Evolutionary conservation across 2,113 vertebrate genomes (phyloP).

Genomic region (Cochlearius cochlearius): DNA sequence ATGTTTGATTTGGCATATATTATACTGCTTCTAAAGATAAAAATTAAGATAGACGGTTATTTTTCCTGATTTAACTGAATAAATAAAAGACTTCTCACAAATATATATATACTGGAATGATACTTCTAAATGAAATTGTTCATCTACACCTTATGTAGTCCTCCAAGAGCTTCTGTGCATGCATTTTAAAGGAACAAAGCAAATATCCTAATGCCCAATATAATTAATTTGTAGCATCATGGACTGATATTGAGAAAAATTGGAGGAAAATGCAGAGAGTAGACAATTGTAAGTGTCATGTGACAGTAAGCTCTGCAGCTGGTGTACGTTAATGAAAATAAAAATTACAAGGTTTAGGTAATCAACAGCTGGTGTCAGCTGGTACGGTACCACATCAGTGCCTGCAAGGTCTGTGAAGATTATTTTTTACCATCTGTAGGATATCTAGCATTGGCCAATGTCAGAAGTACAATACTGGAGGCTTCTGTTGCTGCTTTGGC

Average conservation of each 20-base stretch:
- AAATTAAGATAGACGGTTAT: neutral
- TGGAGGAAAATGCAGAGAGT: neutral
- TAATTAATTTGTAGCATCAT: neutral
- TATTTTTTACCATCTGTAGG: neutral
- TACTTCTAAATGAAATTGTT: neutral
- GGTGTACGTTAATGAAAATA: neutral
- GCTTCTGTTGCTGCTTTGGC: neutral
- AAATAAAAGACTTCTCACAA: neutral
- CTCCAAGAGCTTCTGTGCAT: neutral
- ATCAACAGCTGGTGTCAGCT: constrained; percentile 43
- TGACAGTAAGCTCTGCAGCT: neutral
- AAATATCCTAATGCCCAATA: neutral
- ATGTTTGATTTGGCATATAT: constrained; percentile 41
- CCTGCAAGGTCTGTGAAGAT: neutral
- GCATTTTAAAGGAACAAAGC: neutral
- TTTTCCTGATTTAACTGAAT: neutral
- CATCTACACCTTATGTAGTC: neutral
- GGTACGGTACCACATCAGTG: neutral
- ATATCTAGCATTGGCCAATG: neutral
- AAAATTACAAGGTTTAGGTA: constrained; percentile 18
- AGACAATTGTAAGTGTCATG: neutral
- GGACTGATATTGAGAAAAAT: neutral
- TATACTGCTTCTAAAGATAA: neutral
- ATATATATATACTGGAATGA: neutral
- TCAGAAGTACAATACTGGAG: neutral